phyloP scores from a whole-genome alignment of 2,888 invertebrate species.

The Tachina fera region DNA sequence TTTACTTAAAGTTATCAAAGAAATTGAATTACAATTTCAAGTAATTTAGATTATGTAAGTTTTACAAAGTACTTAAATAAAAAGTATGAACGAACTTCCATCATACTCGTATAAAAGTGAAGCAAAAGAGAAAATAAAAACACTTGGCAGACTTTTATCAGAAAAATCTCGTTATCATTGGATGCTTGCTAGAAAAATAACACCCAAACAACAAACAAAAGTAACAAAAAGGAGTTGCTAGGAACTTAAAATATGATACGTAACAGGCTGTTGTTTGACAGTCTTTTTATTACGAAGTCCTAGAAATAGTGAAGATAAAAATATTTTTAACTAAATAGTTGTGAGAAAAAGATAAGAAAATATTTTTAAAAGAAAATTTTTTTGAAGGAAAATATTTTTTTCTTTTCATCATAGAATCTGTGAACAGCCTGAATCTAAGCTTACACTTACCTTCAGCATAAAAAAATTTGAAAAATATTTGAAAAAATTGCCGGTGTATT shows the following conservation, averaged over 20 bases:
- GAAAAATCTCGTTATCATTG: constrained; percentile 50
- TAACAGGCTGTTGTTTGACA: not conserved
- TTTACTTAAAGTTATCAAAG: constrained; percentile 18
- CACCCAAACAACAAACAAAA: constrained; percentile 41
- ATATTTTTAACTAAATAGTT: not conserved
- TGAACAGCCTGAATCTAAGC: not conserved
- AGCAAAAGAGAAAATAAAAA: constrained; percentile 1
- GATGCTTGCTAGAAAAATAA: constrained; percentile 29
- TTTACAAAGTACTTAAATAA: constrained; percentile 47
- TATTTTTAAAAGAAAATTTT: not conserved
- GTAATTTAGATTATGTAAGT: constrained; percentile 58
- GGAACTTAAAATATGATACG: not conserved
- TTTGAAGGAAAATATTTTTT: not conserved
- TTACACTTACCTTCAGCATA: not conserved
- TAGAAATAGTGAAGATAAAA: not conserved
- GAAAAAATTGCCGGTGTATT: constrained; percentile 20
- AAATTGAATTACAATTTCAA: constrained; percentile 50
- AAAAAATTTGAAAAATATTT: not conserved
- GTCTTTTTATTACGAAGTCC: not conserved
- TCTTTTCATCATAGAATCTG: not conserved
- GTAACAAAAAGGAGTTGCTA: not conserved
- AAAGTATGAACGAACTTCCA: constrained; percentile 39
- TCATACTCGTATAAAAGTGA: constrained; percentile 3
- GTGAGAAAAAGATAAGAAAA: not conserved
- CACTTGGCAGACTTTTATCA: constrained; percentile 56